These are phyloP conservation scores for Leptosomus discolor DNA, from an alignment of 2,113 vertebrate species.

Conservation along the genomic window DNA sequence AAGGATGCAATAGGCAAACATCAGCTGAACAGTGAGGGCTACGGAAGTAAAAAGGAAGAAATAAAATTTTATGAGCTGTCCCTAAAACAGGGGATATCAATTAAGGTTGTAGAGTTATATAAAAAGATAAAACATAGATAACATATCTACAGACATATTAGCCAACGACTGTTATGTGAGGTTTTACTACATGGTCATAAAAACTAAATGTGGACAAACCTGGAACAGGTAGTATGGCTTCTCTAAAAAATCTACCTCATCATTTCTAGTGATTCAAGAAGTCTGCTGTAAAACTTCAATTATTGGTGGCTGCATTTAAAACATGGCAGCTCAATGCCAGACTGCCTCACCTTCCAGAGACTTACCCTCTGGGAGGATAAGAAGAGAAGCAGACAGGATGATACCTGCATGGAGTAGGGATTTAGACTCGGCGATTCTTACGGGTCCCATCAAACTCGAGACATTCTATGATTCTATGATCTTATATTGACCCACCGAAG, in stretches of 20 bases:
- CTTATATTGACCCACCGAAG: background rate
- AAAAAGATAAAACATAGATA: background rate
- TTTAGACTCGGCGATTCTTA: background rate
- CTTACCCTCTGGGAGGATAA: background rate
- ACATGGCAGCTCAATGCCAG: background rate
- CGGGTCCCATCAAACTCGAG: background rate
- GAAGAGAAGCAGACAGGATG: background rate
- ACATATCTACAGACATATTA: background rate
- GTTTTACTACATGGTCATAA: background rate
- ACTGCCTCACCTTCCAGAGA: background rate
- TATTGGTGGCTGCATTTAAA: background rate
- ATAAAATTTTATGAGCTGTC: background rate
- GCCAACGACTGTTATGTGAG: background rate
- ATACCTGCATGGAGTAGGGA: background rate
- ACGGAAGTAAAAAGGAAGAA: background rate
- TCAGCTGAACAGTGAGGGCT: background rate
- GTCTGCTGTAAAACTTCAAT: background rate
- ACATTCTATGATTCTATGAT: background rate
- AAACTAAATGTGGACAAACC: background rate
- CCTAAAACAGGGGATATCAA: background rate
- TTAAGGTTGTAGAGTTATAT: background rate
- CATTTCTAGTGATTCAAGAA: background rate
- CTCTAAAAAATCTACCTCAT: background rate
- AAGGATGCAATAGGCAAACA: background rate
- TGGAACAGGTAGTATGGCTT: fast-evolving